Base-by-base conservation (phyloP, 2,113 vertebrate genomes). In the Phoenicopterus ruber region DNA sequence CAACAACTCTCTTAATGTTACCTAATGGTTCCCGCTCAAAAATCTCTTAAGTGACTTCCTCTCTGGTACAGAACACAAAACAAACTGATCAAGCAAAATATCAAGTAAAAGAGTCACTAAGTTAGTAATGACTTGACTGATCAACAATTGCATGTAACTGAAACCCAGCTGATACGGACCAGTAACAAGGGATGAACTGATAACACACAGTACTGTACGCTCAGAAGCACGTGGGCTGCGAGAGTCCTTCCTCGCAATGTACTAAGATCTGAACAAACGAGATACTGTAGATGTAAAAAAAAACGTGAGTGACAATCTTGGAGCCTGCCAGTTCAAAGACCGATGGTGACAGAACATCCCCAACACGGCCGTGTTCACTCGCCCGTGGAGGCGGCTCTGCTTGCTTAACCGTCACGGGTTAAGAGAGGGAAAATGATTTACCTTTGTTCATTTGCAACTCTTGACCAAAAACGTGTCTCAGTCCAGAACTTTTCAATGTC, bases 331-430 rank as follows among this genome's bases (percentile, higher is more conserved):
- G 36, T 55, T 55, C 49, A 11, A 57, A 76, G 70, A 34, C 24
- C 42, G 34, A 2, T 2, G 4, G 32, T 77, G 57, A 47, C 24
- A 59, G 71, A 77, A 46, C 13, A n/a, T 38, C 63, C 36, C 29
- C 32, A 52, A 28, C 11, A 7, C 1, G 5, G 18, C 16, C 2
- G 0, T 20, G 14, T 24, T 16, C 16, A 13, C 14, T 17, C 42
- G 50, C 36, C 63, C 12, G 7, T 5, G 34, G 52, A 40, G 36
- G 34, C 38, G 15, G 44, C 74, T 21, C 34, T 5, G 13, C 32
- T 21, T 12, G 11, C 28, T 52, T 17, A n/a, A 7, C 12, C 20
- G 24, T 5, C 80, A 31, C 2, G 24, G 24, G 9, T 21, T 22
- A 38, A 26, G 44, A 13, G 14, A 25, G 50, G 20, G 36, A 63